Base-by-base conservation (phyloP, 2,113 vertebrate species). In the Garra rufa region DNA sequence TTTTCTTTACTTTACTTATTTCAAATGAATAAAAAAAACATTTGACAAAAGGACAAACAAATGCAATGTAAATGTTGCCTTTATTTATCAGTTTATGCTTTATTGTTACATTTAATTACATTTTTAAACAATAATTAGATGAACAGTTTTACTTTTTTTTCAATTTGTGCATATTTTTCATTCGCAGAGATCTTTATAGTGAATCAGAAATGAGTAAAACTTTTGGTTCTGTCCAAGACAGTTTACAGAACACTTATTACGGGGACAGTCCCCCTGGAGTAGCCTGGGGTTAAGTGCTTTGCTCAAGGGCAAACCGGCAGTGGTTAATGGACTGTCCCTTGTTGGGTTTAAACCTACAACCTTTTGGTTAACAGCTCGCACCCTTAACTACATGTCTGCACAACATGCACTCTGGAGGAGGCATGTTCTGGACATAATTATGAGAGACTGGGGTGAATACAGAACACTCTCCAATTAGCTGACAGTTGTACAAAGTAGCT, bases 291-390 rank as follows among this genome's bases (percentile, higher is more conserved):
- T 50, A 63, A 63, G 59, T 65, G 57, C 14, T 19, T 67, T 46
- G 78, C 59, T 67, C 24, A 48, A 50, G 78, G 78, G 78, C 19
- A 81, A 10, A 48, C 15, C 21, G 43, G 61, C 19, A 67, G 43
- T 34, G 17, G 59, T 34, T 67, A 81, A 67, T 48, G 26, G 41
- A 67, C 17, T 28, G 26, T n/a, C 43, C 10, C 78, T 81, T 81
- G 17, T 67, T 63, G 59, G 9, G 24, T 48, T 81, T 67, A 67
- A 67, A 81, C 57, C 10, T 14, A 7, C 41, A 48, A 81, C 24
- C 43, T 81, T 81, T 48, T 48, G 26, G 78, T 67, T 48, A 50
- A 50, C 41, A 67, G 43, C 59, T 46, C 78, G 67, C 43, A 46
- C 65, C 38, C 15, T 48, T 34, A 65, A 65, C 59, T 61, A 81